phyloP scores from a whole-genome alignment of 1,140 invertebrate genomes.

The Olivierus martensii region DNA sequence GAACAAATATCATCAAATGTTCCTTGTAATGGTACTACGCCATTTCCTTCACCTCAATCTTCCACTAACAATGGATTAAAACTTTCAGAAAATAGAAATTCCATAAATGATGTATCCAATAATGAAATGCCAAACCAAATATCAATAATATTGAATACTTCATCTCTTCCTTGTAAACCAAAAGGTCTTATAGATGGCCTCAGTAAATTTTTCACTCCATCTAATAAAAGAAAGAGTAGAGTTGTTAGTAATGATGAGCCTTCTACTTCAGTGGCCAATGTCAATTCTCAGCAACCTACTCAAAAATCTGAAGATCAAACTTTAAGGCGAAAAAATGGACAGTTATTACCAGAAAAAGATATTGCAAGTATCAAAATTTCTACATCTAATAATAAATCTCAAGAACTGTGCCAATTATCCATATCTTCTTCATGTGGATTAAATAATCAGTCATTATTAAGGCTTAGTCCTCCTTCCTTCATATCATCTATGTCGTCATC shows the following conservation, averaged over 20 bases:
- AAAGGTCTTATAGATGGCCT: constrained; percentile 24
- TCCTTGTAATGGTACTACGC: constrained; percentile 1
- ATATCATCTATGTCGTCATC: background rate
- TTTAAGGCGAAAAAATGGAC: background rate
- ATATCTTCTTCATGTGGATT: background rate
- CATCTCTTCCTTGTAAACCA: constrained; percentile 8
- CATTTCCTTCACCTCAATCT: constrained; percentile 2
- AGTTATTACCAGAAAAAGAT: background rate
- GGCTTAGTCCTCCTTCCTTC: constrained; percentile 2
- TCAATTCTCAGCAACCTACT: background rate
- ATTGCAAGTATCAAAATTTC: background rate
- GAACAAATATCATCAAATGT: constrained; percentile 7
- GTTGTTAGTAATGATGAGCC: constrained; percentile 8
- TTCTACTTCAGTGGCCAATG: background rate
- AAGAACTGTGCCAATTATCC: background rate
- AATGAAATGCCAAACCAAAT: constrained; percentile 28
- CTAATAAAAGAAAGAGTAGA: constrained; percentile 26
- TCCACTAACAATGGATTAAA: constrained; percentile 2
- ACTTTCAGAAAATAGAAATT: constrained; percentile 9
- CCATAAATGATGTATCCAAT: constrained; percentile 4
- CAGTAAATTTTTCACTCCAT: constrained; percentile 29
- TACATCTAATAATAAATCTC: background rate
- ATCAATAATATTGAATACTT: background rate
- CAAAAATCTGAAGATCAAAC: constrained; percentile 6
- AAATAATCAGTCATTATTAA: constrained; percentile 1